These are phyloP conservation scores for Spheniscus humboldti DNA, from an alignment of 2,797 vertebrate species.

Conservation along the genomic window DNA sequence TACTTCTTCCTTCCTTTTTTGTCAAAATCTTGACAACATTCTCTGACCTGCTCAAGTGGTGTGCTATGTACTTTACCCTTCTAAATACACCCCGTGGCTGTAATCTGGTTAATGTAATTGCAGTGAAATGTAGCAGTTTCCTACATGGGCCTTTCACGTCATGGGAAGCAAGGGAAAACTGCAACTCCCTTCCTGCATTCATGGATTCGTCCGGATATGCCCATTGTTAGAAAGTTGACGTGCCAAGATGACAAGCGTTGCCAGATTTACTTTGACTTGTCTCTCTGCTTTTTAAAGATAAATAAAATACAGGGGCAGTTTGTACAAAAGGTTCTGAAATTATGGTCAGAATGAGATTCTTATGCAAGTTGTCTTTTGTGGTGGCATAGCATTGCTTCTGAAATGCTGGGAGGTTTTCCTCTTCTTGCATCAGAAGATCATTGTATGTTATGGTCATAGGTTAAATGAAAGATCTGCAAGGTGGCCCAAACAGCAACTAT, in stretches of 20 bases:
- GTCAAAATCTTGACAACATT: not conserved
- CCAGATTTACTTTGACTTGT: not conserved
- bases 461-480: not conserved
- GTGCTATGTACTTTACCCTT: not conserved
- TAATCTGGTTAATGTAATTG: not conserved
- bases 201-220: accelerated
- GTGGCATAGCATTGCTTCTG: not conserved
- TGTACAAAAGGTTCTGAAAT: not conserved
- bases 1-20: not conserved
- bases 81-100: not conserved
- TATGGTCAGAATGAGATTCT: not conserved
- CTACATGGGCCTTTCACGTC: accelerated
- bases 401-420: not conserved
- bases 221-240: not conserved
- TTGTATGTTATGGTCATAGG: not conserved
- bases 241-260: not conserved
- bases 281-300: not conserved
- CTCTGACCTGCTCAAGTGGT: not conserved
- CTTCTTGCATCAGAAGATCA: not conserved
- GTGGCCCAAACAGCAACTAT: not conserved
- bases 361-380: not conserved
- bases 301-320: not conserved
- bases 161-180: not conserved
- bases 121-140: not conserved
- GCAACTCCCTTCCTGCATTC: not conserved